These are phyloP conservation scores for Chunga burmeisteri DNA, from an alignment of 2,113 vertebrate genomes.

Conservation along the genomic window DNA sequence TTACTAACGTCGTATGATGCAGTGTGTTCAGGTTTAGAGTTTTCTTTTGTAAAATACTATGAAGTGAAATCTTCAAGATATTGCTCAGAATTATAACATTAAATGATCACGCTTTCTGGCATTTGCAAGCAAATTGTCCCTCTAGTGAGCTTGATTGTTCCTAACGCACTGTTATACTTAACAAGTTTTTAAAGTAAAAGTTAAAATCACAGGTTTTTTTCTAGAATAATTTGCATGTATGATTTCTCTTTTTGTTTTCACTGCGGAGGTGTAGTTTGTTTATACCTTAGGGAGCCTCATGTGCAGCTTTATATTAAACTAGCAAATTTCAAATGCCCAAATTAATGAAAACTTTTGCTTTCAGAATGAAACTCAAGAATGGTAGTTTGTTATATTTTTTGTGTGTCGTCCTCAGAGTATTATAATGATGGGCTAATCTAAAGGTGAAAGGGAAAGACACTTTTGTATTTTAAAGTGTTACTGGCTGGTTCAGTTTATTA, in stretches of 20 bases:
- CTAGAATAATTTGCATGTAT: slow-evolving; percentile 53
- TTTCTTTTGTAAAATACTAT: slow-evolving; percentile 16
- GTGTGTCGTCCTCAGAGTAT: slow-evolving; percentile 20
- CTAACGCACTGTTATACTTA: slow-evolving; percentile 4
- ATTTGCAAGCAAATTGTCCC: slow-evolving; percentile 23
- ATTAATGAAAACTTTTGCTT: slow-evolving; percentile 11
- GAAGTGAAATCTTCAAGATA: slow-evolving; percentile 32
- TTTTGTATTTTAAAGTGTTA: slow-evolving; percentile 63
- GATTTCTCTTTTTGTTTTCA: slow-evolving; percentile 39
- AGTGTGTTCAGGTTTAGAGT: slow-evolving; percentile 34
- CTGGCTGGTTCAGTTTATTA: slow-evolving; percentile 81
- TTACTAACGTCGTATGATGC: not conserved
- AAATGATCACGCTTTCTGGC: slow-evolving; percentile 10
- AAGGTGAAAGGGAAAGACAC: slow-evolving; percentile 49
- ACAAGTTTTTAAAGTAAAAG: slow-evolving; percentile 5
- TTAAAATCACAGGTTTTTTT: slow-evolving; percentile 16
- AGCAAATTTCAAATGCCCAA: slow-evolving; percentile 18
- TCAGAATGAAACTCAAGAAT: slow-evolving; percentile 32
- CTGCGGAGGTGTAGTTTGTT: slow-evolving; percentile 17
- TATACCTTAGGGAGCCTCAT: slow-evolving; percentile 32
- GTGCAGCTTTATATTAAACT: slow-evolving; percentile 48
- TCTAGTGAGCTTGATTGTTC: slow-evolving; percentile 54
- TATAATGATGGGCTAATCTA: slow-evolving; percentile 26
- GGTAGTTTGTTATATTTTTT: not conserved
- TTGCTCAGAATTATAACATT: slow-evolving; percentile 36